These are phyloP conservation scores for Yponomeuta evonymella DNA, from an alignment of 2,888 invertebrate genomes.

Conservation along the genomic window DNA sequence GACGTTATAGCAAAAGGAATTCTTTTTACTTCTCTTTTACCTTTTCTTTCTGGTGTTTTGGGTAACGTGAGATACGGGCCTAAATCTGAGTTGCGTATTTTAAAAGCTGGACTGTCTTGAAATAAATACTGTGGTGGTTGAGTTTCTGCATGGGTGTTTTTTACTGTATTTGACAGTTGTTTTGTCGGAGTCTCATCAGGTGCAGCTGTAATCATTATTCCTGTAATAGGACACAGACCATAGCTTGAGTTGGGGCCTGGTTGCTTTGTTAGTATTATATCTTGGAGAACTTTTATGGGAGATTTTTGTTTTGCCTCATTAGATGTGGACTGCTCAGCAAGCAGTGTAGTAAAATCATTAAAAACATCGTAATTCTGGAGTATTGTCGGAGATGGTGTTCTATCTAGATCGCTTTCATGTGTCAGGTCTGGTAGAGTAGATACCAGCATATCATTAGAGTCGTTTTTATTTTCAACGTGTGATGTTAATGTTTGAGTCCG, in stretches of 20 bases:
- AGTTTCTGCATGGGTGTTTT: not conserved
- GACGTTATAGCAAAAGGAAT: conserved; percentile 16
- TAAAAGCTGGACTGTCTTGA: conserved; percentile 19
- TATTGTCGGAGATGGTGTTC: conserved; percentile 7
- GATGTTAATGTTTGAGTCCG: conserved; percentile 8
- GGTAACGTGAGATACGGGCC: conserved; percentile 18
- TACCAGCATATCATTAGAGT: not conserved
- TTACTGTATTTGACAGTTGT: not conserved
- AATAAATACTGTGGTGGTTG: not conserved
- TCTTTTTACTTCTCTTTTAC: conserved; percentile 18
- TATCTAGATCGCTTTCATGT: not conserved
- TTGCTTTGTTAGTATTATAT: conserved; percentile 5
- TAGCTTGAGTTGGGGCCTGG: not conserved
- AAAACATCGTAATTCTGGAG: not conserved
- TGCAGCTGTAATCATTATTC: conserved; percentile 5
- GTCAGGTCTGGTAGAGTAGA: not conserved
- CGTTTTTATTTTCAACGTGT: not conserved
- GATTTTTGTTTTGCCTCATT: conserved; percentile 10
- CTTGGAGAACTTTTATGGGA: conserved; percentile 1
- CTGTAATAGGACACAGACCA: conserved; percentile 12
- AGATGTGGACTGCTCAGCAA: not conserved
- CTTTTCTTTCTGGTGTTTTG: conserved; percentile 21
- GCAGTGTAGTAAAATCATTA: not conserved
- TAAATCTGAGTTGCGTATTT: conserved; percentile 18
- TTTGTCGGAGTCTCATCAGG: conserved; percentile 7